Evolutionary conservation across 2,888 invertebrate genomes (phyloP).

Genomic region (Agonopterix subpropinquella): DNA sequence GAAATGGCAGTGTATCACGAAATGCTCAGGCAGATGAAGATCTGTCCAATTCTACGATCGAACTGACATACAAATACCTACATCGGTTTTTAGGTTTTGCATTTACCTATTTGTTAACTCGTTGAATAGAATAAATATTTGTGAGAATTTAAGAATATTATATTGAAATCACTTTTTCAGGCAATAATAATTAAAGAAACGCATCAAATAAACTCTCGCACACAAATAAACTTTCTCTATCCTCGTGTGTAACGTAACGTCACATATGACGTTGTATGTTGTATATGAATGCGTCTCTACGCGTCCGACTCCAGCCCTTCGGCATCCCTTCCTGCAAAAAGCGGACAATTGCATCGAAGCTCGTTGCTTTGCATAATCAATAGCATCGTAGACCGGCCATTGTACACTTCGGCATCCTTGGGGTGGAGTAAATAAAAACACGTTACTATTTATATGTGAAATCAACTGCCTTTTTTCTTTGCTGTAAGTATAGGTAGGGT

Average conservation of each 20-base stretch:
- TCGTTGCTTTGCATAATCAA: constrained; percentile 67
- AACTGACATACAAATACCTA: too few relatives aligned
- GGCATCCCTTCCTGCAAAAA: constrained; percentile 36
- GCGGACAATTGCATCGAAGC: constrained; percentile 58
- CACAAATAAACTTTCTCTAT: too few relatives aligned
- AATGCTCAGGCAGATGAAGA: too few relatives aligned
- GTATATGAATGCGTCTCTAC: constrained; percentile 32
- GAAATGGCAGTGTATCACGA: too few relatives aligned
- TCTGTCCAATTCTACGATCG: too few relatives aligned
- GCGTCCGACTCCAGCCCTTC: constrained; percentile 26
- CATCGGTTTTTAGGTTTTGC: too few relatives aligned
- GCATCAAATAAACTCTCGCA: too few relatives aligned
- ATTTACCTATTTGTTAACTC: too few relatives aligned
- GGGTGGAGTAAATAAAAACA: constrained; percentile 38
- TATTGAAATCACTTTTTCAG: too few relatives aligned
- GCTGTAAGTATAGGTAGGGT: background rate
- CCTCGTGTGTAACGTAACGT: background rate
- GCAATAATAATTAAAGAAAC: background rate
- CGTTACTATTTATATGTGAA: background rate
- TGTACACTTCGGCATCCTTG: constrained; percentile 30
- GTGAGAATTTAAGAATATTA: too few relatives aligned
- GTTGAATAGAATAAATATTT: too few relatives aligned
- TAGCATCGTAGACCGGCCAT: constrained; percentile 44
- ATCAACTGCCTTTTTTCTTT: background rate
- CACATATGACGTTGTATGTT: constrained; percentile 4